phyloP scores from a whole-genome alignment of 2,888 invertebrate genomes.

The Cactoblastis cactorum region DNA sequence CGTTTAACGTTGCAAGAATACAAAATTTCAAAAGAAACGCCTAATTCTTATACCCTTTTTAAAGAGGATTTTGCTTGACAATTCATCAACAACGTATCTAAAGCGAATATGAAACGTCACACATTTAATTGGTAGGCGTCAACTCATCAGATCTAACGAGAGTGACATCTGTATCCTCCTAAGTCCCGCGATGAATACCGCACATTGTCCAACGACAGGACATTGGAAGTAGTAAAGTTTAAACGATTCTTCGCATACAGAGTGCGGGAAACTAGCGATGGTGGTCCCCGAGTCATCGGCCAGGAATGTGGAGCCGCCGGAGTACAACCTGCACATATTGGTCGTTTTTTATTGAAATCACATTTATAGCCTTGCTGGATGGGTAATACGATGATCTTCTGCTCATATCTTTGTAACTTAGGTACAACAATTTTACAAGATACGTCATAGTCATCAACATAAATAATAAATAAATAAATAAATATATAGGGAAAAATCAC shows the following conservation, averaged over 20 bases:
- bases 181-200: slow-evolving; percentile 36
- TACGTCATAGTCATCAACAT: too few species aligned
- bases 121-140: not conserved
- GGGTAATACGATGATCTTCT: not conserved
- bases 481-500: too few species aligned
- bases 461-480: not conserved
- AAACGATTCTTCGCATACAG: slow-evolving; percentile 42
- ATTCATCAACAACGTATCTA: too few species aligned
- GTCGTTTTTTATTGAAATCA: slow-evolving; percentile 15
- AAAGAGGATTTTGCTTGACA: too few species aligned
- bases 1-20: too few species aligned
- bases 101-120: not conserved
- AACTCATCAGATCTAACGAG: not conserved
- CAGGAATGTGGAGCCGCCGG: slow-evolving; percentile 65
- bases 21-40: too few species aligned
- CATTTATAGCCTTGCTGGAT: not conserved
- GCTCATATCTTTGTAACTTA: not conserved
- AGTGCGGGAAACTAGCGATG: slow-evolving; percentile 36
- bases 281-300: slow-evolving; percentile 51
- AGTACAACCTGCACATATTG: slow-evolving; percentile 28
- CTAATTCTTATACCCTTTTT: too few species aligned
- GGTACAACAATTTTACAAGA: too few species aligned
- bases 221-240: slow-evolving; percentile 50
- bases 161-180: not conserved
- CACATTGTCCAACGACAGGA: slow-evolving; percentile 41